phyloP scores from a whole-genome alignment of 2,888 invertebrate species.

The Trissoscelio sp. region DNA sequence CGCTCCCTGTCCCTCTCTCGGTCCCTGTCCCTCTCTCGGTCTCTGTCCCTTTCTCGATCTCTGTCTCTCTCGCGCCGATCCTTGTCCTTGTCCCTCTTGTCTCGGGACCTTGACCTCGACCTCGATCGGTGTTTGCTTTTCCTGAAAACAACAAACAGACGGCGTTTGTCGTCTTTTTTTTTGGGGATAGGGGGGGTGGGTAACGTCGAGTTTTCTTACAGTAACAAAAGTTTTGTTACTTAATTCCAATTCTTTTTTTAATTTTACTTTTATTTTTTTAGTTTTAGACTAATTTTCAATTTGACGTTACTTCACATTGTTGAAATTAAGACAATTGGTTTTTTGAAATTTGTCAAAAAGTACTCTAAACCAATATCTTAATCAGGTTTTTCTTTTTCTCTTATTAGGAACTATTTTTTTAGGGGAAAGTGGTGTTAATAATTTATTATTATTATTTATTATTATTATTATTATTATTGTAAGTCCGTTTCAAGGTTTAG shows the following conservation, averaged over 20 bases:
- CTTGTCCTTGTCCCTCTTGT: slow-evolving; percentile 84
- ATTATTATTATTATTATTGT: slow-evolving; percentile 5
- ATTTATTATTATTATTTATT: too few species aligned
- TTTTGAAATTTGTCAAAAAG: neutral
- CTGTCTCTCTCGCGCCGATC: slow-evolving; percentile 82
- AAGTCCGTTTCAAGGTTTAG: slow-evolving; percentile 38
- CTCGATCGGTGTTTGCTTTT: slow-evolving; percentile 83
- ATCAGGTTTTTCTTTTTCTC: too few species aligned
- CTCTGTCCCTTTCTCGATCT: slow-evolving; percentile 75
- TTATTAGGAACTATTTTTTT: slow-evolving; percentile 25
- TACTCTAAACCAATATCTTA: slow-evolving; percentile 25
- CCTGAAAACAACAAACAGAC: slow-evolving; percentile 75
- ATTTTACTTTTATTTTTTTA: slow-evolving; percentile 2
- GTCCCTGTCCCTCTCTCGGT: slow-evolving; percentile 72
- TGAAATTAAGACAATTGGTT: slow-evolving; percentile 19
- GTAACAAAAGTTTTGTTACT: too few species aligned
- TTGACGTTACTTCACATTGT: slow-evolving; percentile 25
- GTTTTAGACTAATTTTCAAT: slow-evolving; percentile 6
- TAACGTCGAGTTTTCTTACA: too few species aligned
- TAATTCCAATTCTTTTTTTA: too few species aligned
- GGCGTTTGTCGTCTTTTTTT: neutral
- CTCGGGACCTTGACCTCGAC: slow-evolving; percentile 84
- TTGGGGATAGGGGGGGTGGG: too few species aligned
- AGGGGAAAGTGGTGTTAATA: slow-evolving; percentile 35
- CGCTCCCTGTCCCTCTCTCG: too few species aligned